Percentiles rank a stretch among this genome's conserved stretches.
phyloP scores from a whole-genome alignment of 1,140 invertebrate species.

The Halictus rubicundus region DNA sequence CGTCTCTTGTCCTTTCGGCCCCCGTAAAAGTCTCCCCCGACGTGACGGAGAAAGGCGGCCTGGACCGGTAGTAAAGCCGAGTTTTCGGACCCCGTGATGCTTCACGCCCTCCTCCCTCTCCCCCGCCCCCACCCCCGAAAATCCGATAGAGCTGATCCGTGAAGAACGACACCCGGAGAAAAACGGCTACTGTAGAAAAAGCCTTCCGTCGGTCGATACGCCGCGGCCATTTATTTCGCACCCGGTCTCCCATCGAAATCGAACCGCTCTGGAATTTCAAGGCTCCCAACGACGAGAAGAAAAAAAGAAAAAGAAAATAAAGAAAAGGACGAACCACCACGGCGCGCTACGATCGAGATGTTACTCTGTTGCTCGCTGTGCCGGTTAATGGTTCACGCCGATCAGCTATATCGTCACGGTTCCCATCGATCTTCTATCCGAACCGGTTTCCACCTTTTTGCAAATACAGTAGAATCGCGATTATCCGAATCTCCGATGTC shows the following conservation, averaged over 20 bases:
- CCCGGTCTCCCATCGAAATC: neutral
- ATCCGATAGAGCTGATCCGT: neutral
- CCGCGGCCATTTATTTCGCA: neutral
- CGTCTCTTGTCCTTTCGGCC: no score
- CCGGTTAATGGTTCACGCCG: no score
- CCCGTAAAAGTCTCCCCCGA: neutral
- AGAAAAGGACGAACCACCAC: neutral
- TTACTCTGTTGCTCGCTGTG: no score
- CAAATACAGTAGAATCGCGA: no score
- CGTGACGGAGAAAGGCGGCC: neutral
- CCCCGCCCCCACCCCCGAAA: no score
- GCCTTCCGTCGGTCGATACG: neutral
- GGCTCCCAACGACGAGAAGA: neutral
- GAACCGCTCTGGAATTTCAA: neutral
- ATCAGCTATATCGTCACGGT: no score
- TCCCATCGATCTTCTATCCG: no score
- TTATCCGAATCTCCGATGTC: no score
- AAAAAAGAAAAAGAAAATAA: no score
- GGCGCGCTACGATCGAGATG: no score
- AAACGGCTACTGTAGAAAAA: slow-evolving; percentile 12
- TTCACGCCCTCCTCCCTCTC: no score
- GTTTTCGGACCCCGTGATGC: neutral
- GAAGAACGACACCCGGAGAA: neutral
- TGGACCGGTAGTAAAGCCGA: neutral
- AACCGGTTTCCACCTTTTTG: no score